Conservation (phyloP, 2,888 invertebrate genomes). For the Pollenia labialis region DNA sequence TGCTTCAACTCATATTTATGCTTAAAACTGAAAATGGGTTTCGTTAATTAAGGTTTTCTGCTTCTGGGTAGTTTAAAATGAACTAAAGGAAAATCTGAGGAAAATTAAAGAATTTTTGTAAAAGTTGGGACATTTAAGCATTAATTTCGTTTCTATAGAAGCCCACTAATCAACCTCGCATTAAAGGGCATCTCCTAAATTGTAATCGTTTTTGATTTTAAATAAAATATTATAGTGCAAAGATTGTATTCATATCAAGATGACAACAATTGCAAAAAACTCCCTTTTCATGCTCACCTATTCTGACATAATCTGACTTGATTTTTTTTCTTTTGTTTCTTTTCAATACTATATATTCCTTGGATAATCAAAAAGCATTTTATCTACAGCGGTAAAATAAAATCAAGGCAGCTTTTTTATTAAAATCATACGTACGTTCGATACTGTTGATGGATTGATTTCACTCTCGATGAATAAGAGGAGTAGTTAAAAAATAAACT, state of each 20-base stretch:
- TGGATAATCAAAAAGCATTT: slow-evolving; percentile 30
- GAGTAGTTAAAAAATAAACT: slow-evolving; percentile 19
- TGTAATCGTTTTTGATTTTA: not conserved
- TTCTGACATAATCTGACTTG: not conserved
- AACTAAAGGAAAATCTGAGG: no score
- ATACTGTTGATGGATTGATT: slow-evolving; percentile 68
- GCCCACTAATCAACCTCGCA: no score
- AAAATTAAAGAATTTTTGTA: no score
- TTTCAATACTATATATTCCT: not conserved
- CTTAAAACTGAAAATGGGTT: no score
- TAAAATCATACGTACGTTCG: slow-evolving; percentile 28
- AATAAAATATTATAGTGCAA: not conserved
- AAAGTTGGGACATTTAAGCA: no score
- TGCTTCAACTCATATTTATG: no score
- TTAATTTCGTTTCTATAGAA: no score
- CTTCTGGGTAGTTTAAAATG: no score
- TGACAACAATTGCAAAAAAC: not conserved
- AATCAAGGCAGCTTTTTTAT: slow-evolving; percentile 53
- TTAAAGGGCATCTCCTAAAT: no score
- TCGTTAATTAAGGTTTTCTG: no score
- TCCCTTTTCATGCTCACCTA: not conserved
- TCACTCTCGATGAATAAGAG: slow-evolving; percentile 30
- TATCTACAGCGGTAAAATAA: slow-evolving; percentile 41
- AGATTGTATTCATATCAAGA: not conserved
- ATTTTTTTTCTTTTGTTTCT: not conserved